Evolutionary conservation across 2,113 vertebrate genomes (phyloP).

Genomic region (Agelaius tricolor): DNA sequence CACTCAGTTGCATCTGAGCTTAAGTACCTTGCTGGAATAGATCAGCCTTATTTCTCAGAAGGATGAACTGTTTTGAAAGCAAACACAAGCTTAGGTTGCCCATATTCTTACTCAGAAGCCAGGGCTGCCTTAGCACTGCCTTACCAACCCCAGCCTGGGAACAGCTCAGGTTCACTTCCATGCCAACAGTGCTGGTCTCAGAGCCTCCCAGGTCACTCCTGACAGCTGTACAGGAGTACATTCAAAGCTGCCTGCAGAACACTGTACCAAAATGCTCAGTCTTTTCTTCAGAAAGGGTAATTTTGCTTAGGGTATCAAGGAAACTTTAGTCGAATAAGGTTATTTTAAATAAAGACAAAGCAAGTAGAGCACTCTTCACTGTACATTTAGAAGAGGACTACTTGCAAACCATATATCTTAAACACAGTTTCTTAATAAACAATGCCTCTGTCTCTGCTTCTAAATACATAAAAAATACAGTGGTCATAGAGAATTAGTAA

Average conservation of each 20-base stretch:
- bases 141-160: neutral
- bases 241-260: neutral
- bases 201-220: neutral
- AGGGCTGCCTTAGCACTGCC: neutral
- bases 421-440: slow-evolving; percentile 36
- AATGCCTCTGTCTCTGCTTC: neutral
- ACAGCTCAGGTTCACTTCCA: neutral
- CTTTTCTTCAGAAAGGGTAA: neutral
- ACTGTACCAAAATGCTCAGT: neutral
- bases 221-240: neutral
- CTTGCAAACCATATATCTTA: neutral
- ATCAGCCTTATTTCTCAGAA: neutral
- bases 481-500: slow-evolving; percentile 7
- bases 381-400: neutral
- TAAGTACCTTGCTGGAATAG: neutral
- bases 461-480: slow-evolving; percentile 29
- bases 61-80: neutral
- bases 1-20: neutral
- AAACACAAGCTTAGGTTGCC: neutral
- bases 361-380: neutral
- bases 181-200: neutral
- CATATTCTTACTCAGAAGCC: neutral
- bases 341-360: neutral
- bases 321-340: neutral
- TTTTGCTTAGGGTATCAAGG: neutral